Evolutionary conservation across 92 coral and sea anemone species (phyloP).

Genomic region (Desmophyllum pertusum): DNA sequence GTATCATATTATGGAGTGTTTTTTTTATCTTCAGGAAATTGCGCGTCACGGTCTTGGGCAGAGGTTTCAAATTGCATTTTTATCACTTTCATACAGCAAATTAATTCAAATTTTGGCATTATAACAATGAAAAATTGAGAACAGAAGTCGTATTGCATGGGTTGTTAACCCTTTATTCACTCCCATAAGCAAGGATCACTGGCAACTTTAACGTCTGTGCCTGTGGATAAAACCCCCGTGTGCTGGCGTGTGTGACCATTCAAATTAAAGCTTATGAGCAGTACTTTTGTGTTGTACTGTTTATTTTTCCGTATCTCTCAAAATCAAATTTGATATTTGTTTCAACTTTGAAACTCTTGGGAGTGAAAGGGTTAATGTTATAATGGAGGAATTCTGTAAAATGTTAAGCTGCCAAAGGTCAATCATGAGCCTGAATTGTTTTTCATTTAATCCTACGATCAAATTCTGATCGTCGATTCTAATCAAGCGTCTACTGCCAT

Average conservation of each 20-base stretch:
- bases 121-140: neutral
- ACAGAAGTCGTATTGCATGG: neutral
- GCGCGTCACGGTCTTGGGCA: neutral
- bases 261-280: no score
- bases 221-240: no score
- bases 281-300: no score
- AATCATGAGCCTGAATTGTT: neutral
- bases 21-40: neutral
- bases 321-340: no score
- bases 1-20: slow-evolving; percentile 6
- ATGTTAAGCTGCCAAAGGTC: neutral
- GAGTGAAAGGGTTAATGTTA: no score
- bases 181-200: no score
- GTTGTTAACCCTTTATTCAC: no score
- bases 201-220: no score
- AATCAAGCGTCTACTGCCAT: neutral
- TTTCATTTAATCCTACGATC: neutral
- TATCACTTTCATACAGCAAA: neutral
- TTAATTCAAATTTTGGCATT: neutral
- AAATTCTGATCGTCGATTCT: neutral
- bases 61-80: slow-evolving; percentile 6
- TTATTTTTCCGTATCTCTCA: no score
- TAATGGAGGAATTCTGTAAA: neutral
- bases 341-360: no score
- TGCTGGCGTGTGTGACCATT: no score